phyloP scores from a whole-genome alignment of 2,888 invertebrate species.

The Drosophila glabriapex region DNA sequence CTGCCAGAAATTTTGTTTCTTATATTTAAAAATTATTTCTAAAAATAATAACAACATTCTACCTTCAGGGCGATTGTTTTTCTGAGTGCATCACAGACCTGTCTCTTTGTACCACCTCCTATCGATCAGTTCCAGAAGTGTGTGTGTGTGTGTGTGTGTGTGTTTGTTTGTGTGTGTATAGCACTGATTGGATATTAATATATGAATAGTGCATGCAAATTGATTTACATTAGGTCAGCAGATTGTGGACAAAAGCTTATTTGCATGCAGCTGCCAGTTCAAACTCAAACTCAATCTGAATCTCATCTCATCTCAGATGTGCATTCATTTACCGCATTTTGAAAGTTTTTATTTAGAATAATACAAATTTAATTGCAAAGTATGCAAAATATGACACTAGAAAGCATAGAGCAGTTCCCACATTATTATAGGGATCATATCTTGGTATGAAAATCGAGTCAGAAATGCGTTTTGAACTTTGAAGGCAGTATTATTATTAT shows the following conservation, averaged over 20 bases:
- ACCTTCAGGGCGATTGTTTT: neutral
- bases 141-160: constrained; percentile 1
- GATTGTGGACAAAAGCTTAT: neutral
- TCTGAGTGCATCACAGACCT: neutral
- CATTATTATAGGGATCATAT: neutral
- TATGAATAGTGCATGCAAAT: constrained; percentile 13
- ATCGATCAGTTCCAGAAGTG: constrained; percentile 24
- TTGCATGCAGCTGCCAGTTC: constrained; percentile 11
- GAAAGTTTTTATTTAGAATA: neutral
- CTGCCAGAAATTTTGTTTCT: neutral
- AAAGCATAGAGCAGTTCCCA: neutral
- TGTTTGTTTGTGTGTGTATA: neutral
- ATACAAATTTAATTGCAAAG: neutral
- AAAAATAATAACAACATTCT: neutral
- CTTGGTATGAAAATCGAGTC: neutral
- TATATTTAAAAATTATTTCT: neutral
- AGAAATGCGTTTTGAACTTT: neutral
- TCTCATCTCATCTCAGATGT: neutral
- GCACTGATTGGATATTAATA: constrained; percentile 27
- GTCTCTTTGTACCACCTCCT: neutral
- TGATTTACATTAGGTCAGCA: constrained; percentile 23
- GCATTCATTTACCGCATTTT: neutral
- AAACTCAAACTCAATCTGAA: neutral
- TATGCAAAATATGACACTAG: no score
- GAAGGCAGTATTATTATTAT: neutral